Evolutionary conservation across 2,888 invertebrate species (phyloP).

Genomic region (Brenthis ino): DNA sequence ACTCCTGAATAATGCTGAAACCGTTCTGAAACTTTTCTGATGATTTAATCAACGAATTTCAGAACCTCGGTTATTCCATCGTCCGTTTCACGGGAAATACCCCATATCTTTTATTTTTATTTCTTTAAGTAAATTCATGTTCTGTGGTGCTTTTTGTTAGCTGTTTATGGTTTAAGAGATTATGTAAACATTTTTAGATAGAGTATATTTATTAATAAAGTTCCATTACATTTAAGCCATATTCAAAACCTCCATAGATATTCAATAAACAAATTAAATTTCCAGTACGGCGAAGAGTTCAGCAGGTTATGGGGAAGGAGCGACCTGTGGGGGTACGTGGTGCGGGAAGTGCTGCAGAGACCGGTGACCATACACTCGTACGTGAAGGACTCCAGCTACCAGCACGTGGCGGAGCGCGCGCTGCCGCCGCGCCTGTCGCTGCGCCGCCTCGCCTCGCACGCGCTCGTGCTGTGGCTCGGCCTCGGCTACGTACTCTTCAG

Average conservation of each 20-base stretch:
- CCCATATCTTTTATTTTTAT: too few species aligned
- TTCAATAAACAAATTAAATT: slow-evolving; percentile 38
- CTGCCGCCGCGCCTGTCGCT: slow-evolving; percentile 87
- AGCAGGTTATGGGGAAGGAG: slow-evolving; percentile 84
- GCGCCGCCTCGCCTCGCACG: slow-evolving; percentile 85
- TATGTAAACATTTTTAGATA: too few species aligned
- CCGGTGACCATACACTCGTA: slow-evolving; percentile 84
- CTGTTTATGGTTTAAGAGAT: too few species aligned
- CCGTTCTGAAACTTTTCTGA: too few species aligned
- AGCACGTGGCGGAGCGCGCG: slow-evolving; percentile 78
- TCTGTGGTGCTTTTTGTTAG: too few species aligned
- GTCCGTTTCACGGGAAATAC: too few species aligned
- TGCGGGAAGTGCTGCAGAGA: slow-evolving; percentile 83
- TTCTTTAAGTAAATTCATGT: too few species aligned
- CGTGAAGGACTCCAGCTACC: slow-evolving; percentile 82
- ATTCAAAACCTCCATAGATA: neutral
- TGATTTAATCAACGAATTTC: too few species aligned
- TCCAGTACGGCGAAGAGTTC: slow-evolving; percentile 87
- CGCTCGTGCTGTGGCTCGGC: slow-evolving; percentile 78
- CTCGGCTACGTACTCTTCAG: slow-evolving; percentile 78
- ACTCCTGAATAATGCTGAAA: too few species aligned
- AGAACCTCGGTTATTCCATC: too few species aligned
- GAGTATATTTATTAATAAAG: too few species aligned
- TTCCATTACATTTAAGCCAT: too few species aligned
- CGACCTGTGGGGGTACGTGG: slow-evolving; percentile 84